Evolutionary conservation across 1,140 invertebrate species (phyloP), one percentile per base, ranked within the genome.

Genomic region (Lysiphlebus fabarum): DNA sequence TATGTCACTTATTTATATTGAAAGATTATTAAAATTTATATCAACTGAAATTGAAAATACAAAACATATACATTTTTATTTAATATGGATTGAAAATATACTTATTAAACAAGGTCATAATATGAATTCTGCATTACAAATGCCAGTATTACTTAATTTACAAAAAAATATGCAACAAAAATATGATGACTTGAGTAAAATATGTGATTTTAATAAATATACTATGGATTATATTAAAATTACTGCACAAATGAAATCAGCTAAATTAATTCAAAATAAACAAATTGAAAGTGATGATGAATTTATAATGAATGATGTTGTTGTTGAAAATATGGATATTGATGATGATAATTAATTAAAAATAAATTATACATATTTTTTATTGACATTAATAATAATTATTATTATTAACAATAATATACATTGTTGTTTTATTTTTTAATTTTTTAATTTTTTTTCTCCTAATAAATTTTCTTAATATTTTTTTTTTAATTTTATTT

Each of bases 141-240:
- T 88, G 68, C 84, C 86, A 0, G 81, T 84, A 0, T 70, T 96
- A 4, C 71, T 93, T 41, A 80, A 84, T 1, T 63, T 96, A 17
- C 91, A 95, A 69, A 94, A 93, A 74, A 89, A 86, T 68, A 76
- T 96, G 33, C 86, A 85, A 2, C 83, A 84, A n/a, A 90, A 90
- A 78, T 88, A 90, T 64, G 86, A 91, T 36, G 88, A 92, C 69
- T 69, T 96, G 1, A 85, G 86, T 56, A 93, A 92, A 84, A 86
- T 96, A 91, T 95, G 89, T 68, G 89, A 92, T 75, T 90, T 87
- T 68, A 92, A 91, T 73, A 88, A 90, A 67, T 91, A 89, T 65
- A 90, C 89, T 0, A 80, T 90, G 53, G 78, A 79, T 11, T 89
- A 87, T 64, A 77, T 91, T 1, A 70, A 81, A 58, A 81, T 75